These are phyloP conservation scores for Apoda limacodes DNA, from an alignment of 2,888 invertebrate genomes.

Conservation along the genomic window DNA sequence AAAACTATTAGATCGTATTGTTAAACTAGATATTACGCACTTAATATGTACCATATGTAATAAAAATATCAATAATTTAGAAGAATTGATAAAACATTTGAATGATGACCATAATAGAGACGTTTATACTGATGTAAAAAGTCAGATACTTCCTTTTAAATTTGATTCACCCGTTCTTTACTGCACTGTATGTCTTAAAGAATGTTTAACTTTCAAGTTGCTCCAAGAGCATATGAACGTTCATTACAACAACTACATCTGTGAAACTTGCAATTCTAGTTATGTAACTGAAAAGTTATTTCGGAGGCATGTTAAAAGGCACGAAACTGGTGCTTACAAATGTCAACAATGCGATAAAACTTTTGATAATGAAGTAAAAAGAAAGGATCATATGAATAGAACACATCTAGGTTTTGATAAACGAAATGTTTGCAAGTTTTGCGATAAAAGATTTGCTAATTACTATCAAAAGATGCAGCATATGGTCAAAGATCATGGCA, in stretches of 20 bases:
- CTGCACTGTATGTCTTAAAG: constrained; percentile 33
- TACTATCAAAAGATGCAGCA: constrained; percentile 28
- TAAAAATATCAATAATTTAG: constrained; percentile 24
- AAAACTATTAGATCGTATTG: constrained; percentile 27
- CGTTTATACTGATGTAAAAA: constrained; percentile 31
- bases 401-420: constrained; percentile 23
- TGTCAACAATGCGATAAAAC: constrained; percentile 36
- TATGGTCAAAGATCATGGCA: constrained; percentile 28
- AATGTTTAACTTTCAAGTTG: constrained; percentile 35
- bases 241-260: constrained; percentile 39
- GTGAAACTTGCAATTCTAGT: constrained; percentile 32
- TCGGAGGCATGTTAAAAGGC: constrained; percentile 27
- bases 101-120: constrained; percentile 25
- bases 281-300: constrained; percentile 31
- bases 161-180: constrained; percentile 34
- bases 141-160: constrained; percentile 41
- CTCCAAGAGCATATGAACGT: constrained; percentile 46
- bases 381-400: constrained; percentile 22
- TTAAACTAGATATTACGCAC: constrained; percentile 38
- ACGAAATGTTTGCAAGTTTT: constrained; percentile 28
- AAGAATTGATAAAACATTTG: constrained; percentile 30
- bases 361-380: constrained; percentile 24
- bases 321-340: constrained; percentile 32
- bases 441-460: constrained; percentile 36
- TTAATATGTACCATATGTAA: constrained; percentile 35